Conservation (phyloP, 2,888 invertebrate genomes). For the Colostygia pectinataria region DNA sequence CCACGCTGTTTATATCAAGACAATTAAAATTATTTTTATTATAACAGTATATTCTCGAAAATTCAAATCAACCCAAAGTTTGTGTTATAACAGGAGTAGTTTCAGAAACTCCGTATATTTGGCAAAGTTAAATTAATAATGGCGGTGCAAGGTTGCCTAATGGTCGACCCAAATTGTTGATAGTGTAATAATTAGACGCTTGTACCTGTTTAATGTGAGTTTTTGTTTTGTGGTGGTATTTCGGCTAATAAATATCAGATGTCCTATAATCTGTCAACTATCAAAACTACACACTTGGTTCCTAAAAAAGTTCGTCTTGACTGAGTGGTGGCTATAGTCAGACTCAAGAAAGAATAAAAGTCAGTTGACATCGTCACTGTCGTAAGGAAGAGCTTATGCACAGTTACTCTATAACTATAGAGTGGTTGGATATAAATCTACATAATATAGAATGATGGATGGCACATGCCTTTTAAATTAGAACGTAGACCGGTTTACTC, state of each 20-base stretch:
- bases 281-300: no score
- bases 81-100: constrained; percentile 42
- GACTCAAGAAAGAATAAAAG: no score
- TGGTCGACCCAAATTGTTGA: constrained; percentile 53
- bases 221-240: constrained; percentile 50
- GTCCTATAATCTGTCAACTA: no score
- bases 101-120: constrained; percentile 48
- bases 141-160: constrained; percentile 49
- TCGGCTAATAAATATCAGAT: constrained; percentile 35
- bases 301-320: no score
- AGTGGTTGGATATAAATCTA: no score
- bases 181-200: constrained; percentile 53
- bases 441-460: no score
- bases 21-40: background rate
- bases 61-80: constrained; percentile 18
- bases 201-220: constrained; percentile 41
- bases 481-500: no score
- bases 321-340: no score
- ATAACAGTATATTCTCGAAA: background rate
- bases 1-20: background rate
- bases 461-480: no score
- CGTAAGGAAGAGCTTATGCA: no score
- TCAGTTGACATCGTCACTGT: no score
- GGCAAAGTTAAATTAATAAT: constrained; percentile 59
- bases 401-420: no score